Percentiles rank a stretch among this genome's conserved stretches.
Conservation (phyloP, 2,113 vertebrate species). For the human (Homo sapiens) region DNA sequence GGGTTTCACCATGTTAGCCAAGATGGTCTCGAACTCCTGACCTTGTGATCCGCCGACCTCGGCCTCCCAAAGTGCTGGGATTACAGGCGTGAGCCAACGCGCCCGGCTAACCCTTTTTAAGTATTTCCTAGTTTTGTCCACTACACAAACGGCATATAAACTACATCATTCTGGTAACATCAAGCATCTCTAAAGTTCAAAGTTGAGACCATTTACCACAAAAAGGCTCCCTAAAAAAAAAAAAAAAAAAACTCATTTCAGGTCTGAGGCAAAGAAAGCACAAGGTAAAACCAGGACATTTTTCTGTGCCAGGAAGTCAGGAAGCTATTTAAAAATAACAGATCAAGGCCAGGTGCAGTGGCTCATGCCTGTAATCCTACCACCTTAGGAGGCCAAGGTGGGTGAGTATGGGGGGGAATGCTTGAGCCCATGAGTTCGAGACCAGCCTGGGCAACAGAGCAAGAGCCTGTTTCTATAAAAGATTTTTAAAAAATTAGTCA, state of each 20-base stretch:
- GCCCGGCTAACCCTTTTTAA: not conserved
- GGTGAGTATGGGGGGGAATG: too few relatives aligned
- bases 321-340: not conserved
- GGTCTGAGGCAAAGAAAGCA: not conserved
- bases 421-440: too few relatives aligned
- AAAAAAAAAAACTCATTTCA: not conserved
- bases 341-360: not conserved
- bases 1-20: too few relatives aligned
- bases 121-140: conserved; percentile 1
- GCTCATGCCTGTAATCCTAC: too few relatives aligned
- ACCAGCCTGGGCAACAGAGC: too few relatives aligned
- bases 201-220: not conserved
- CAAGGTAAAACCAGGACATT: not conserved
- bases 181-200: not conserved
- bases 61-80: too few relatives aligned
- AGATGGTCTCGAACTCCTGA: too few relatives aligned
- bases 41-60: too few relatives aligned
- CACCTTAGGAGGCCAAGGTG: too few relatives aligned
- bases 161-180: not conserved
- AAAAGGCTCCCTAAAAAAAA: not conserved
- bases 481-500: too few relatives aligned
- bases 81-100: too few relatives aligned
- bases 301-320: not conserved
- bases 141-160: not conserved
- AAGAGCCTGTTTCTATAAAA: too few relatives aligned